These are phyloP conservation scores for Physeter macrocephalus DNA, from an alignment of 2,113 vertebrate genomes.

Conservation along the genomic window DNA sequence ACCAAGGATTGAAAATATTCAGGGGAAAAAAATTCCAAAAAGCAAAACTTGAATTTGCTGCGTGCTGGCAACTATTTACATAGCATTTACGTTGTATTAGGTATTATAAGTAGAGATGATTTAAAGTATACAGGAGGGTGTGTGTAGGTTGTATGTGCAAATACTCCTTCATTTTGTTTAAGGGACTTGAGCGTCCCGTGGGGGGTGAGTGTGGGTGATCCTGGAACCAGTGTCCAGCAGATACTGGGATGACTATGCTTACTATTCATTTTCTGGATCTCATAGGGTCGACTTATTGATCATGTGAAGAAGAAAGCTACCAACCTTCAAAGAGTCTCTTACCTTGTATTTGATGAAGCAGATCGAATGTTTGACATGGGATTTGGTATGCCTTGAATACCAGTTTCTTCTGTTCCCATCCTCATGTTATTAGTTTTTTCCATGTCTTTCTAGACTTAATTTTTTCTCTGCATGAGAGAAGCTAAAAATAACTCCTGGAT, in stretches of 20 bases:
- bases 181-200: not conserved
- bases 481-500: conserved; percentile 24
- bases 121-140: not conserved
- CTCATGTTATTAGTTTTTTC: not conserved
- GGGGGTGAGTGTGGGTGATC: not conserved
- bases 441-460: not conserved
- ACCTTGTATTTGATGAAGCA: conserved; percentile 98
- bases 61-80: not conserved
- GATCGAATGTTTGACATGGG: conserved; percentile 99
- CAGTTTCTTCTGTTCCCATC: not conserved
- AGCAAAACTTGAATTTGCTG: not conserved
- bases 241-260: not conserved
- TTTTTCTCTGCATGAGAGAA: conserved; percentile 2
- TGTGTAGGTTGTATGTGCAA: not conserved
- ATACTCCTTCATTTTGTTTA: not conserved
- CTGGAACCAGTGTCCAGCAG: not conserved
- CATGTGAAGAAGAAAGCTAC: conserved; percentile 99
- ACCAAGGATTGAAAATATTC: not conserved
- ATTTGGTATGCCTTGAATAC: conserved; percentile 87
- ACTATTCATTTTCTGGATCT: conserved; percentile 21
- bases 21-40: not conserved
- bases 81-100: not conserved
- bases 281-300: conserved; percentile 96
- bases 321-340: conserved; percentile 95
- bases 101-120: not conserved